Percentiles rank a stretch among this genome's conserved stretches.
phyloP scores from a whole-genome alignment of 2,888 invertebrate genomes.

The Crepidodera aurea region DNA sequence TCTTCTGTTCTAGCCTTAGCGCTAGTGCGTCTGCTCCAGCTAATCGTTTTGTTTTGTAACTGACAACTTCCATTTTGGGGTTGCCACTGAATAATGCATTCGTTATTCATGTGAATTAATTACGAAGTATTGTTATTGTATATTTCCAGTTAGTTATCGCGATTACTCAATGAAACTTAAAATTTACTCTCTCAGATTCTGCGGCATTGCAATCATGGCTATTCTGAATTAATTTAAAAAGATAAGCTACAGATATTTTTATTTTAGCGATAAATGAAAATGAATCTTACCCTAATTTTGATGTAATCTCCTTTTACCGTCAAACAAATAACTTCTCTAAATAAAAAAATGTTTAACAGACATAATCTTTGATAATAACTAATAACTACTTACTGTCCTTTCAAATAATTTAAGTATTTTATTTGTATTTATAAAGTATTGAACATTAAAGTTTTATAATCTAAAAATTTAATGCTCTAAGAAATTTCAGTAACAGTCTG shows the following conservation, averaged over 20 bases:
- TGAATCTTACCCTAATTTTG: too few species aligned
- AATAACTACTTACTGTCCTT: too few species aligned
- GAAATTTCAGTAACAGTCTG: slow-evolving; percentile 5
- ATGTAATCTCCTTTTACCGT: too few species aligned
- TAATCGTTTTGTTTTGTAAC: slow-evolving; percentile 36
- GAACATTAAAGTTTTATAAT: neutral
- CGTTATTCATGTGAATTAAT: slow-evolving; percentile 26
- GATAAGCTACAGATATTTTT: too few species aligned
- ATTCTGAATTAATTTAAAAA: neutral
- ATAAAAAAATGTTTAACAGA: too few species aligned
- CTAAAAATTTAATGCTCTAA: slow-evolving; percentile 1
- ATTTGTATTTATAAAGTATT: neutral
- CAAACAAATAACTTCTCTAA: too few species aligned
- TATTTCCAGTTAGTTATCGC: slow-evolving; percentile 2
- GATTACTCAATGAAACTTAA: neutral
- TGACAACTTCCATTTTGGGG: slow-evolving; percentile 34
- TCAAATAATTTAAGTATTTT: neutral
- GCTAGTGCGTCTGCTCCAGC: slow-evolving; percentile 25
- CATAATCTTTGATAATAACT: too few species aligned
- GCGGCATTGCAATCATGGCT: neutral
- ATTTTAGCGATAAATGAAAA: too few species aligned
- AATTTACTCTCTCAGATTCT: neutral
- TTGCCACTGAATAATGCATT: slow-evolving; percentile 23
- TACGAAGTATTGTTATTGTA: slow-evolving; percentile 26
- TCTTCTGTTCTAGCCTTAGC: slow-evolving; percentile 27